A percentile compares a stretch with the other conserved stretches of the same genome.
phyloP scores from a whole-genome alignment of 37 sponge, comb jelly and placozoan species.

The Cliona cf. orientalis region DNA sequence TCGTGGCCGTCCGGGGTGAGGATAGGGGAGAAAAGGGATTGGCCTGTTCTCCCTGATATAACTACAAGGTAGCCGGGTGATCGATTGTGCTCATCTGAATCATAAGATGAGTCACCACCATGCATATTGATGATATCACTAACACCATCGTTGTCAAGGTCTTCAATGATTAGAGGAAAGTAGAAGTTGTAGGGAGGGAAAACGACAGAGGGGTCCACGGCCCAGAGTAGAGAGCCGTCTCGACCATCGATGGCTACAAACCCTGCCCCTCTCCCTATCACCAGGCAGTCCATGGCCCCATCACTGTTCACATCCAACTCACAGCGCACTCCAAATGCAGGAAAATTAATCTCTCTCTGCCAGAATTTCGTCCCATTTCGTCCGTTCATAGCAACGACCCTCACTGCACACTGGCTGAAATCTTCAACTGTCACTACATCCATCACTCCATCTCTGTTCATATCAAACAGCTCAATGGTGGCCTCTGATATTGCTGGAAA shows the following conservation, averaged over 20 bases:
- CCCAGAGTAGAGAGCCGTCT: conserved; percentile 66
- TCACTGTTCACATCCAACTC: conserved; percentile 64
- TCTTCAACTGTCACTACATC: conserved; percentile 44
- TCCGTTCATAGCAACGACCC: conserved; percentile 59
- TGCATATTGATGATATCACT: conserved; percentile 66
- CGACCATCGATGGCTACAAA: conserved; percentile 45
- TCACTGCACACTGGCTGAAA: conserved; percentile 31
- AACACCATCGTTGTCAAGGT: conserved; percentile 80
- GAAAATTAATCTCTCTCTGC: conserved; percentile 13
- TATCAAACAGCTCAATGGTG: conserved; percentile 48
- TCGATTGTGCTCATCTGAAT: conserved; percentile 22
- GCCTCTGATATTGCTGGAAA: conserved; percentile 31
- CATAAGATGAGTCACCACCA: conserved; percentile 72
- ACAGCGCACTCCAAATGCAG: conserved; percentile 63
- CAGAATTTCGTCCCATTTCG: conserved; percentile 51
- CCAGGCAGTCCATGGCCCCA: conserved; percentile 61
- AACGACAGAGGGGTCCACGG: conserved; percentile 30
- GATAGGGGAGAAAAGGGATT: conserved; percentile 53
- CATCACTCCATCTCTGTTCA: conserved; percentile 59
- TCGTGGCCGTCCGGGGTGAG: conserved; percentile 76
- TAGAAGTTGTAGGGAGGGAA: conserved; percentile 64
- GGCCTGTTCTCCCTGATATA: conserved; percentile 80
- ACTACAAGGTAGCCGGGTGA: conserved; percentile 49
- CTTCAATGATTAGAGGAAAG: conserved; percentile 60
- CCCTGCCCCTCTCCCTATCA: conserved; percentile 48